Base-by-base conservation (phyloP, 2,797 vertebrate genomes). In the Nyctalus aviator region DNA sequence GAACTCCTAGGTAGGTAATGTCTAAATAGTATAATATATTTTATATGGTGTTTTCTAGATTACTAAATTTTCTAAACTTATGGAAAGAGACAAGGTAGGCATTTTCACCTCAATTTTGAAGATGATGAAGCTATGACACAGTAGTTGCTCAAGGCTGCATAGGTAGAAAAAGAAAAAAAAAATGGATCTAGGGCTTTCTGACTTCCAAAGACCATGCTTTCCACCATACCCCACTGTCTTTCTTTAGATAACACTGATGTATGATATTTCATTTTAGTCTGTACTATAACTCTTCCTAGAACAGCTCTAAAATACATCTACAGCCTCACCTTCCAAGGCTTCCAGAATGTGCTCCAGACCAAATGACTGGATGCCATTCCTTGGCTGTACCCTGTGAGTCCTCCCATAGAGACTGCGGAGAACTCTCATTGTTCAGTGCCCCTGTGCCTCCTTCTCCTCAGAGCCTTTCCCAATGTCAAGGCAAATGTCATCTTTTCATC, bases 21-120 rank as follows among this genome's bases (percentile, higher is more conserved):
- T 91, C 44, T 76, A 84, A 90, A 68, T 23, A 48, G 41, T 27
- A 55, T 75, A 81, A 75, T 20, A 59, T n/a, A 92, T 88, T 95
- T 86, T 62, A 41, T 50, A 14, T 14, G 37, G 27, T 57, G 72
- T 50, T 82, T 91, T 87, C 77, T 82, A 75, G 89, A 84, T 71
- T 73, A 25, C 46, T 73, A 3, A 73, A 41, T 27, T 68, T 85
- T 75, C 27, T 75, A 53, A 73, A 66, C 53, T 75, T 32, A 69
- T 59, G 64, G 62, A 23, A 84, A 93, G 62, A 66, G 77, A 4
- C 11, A 35, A 53, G 32, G 17, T 44, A 73, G 35, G 12, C 14
- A 93, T 59, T 82, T 91, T 88, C 50, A 62, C 13, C 21, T 8
- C 10, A 55, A 2, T 84, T 93, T 82, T 89, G 77, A 94, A 72